Evolutionary conservation across 2,888 invertebrate genomes (phyloP), one percentile per base, ranked within the genome.

Genomic region (Cataglyphis rosenhaueri): DNA sequence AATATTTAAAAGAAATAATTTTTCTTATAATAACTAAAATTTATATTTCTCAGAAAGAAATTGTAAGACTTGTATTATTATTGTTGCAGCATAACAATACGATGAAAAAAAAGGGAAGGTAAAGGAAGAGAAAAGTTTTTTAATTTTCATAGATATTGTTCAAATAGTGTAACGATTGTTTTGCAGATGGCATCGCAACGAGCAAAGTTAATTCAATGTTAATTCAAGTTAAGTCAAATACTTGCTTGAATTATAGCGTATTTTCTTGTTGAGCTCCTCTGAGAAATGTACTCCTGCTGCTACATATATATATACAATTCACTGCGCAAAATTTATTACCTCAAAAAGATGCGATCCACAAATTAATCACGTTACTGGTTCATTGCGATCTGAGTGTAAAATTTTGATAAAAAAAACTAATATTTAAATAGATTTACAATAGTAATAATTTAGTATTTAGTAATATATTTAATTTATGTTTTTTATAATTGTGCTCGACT

Each of bases 211-310:
- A 57, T 71, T 18, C 25, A 29, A 41, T 12, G 15, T 15, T 59
- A 21, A 21, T 21, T 21, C 21, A 21, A 21, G 21, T 21, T 21
- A 21, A 21, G 21, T 21, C 21, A 21, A 21, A 21, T 21, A 29
- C 29, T 59, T 59, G 59, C 10, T 59, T 73, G 73, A 73, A 59
- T 73, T 73, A 59, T 59, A 73, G 59, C 38, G 12, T n/a, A 59
- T 57, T 59, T 73, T 73, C 73, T 73, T 73, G 25, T 59, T 57
- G 12, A 25, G 35, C 25, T 73, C 10, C 21, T 25, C 73, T 59
- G 73, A 52, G 52, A 59, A 73, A 73, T 73, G 57, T 59, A 73
- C 38, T 66, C 38, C 21, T 21, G 8, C 35, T 25, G 55, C 15
- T 29, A 41, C n/a, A 71, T 44, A 25, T 25, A 25, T 25, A 48